Conservation (phyloP, 2,888 invertebrate genomes). For the Platycheirus rosarum region DNA sequence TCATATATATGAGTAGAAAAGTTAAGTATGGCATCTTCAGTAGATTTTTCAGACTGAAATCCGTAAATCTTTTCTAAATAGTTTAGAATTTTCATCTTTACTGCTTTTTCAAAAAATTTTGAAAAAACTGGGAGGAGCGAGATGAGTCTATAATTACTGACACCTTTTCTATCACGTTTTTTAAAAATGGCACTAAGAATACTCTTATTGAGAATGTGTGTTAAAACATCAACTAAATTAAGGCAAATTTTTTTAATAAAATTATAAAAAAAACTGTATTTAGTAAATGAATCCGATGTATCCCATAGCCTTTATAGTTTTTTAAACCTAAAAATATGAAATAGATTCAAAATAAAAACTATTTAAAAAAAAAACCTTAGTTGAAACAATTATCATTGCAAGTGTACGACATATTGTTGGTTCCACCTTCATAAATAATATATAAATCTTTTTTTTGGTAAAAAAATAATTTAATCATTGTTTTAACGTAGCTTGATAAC, state of each 20-base stretch:
- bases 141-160: constrained; percentile 38
- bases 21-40: constrained; percentile 12
- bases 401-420: neutral
- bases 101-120: constrained; percentile 23
- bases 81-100: constrained; percentile 1
- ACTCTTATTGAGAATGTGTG: constrained; percentile 18
- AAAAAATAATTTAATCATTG: too few species aligned
- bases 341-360: constrained; percentile 13
- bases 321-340: constrained; percentile 4
- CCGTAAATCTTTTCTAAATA: constrained; percentile 19
- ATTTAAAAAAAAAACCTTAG: neutral
- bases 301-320: constrained; percentile 2
- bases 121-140: constrained; percentile 31
- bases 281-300: constrained; percentile 1
- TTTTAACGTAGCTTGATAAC: too few species aligned
- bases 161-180: neutral
- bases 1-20: neutral
- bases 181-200: constrained; percentile 6
- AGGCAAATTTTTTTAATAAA: constrained; percentile 5
- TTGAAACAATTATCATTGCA: neutral
- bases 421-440: constrained; percentile 10
- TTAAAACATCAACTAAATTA: constrained; percentile 13
- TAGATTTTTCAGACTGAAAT: constrained; percentile 17
- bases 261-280: neutral
- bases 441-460: too few species aligned